phyloP scores from a whole-genome alignment of 1,140 invertebrate species.

The Leptinotarsa texana region DNA sequence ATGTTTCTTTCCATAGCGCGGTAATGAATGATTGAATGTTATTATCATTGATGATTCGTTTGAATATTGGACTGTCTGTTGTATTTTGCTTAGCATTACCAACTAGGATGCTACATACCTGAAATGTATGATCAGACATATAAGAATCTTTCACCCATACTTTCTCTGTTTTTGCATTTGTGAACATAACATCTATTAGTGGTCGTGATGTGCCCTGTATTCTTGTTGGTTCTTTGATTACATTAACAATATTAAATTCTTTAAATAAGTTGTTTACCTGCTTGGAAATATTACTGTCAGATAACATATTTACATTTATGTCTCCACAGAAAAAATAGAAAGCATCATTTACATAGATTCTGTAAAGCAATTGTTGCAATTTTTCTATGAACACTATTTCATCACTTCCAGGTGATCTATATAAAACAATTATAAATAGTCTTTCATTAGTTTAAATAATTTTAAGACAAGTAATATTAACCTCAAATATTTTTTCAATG shows the following conservation, averaged over 20 bases:
- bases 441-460: too few species aligned
- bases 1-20: not conserved
- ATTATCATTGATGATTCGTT: not conserved
- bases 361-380: not conserved
- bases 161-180: not conserved
- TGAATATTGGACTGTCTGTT: not conserved
- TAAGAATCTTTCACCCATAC: not conserved
- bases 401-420: slow-evolving; percentile 9
- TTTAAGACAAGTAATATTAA: too few species aligned
- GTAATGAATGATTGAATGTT: slow-evolving; percentile 6
- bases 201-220: not conserved
- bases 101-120: not conserved
- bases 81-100: not conserved
- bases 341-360: not conserved
- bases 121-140: slow-evolving; percentile 7
- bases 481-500: too few species aligned
- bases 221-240: too few species aligned
- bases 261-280: not conserved
- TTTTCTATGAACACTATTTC: slow-evolving; percentile 7
- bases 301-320: slow-evolving; percentile 6
- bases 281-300: slow-evolving; percentile 4
- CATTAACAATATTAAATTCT: not conserved
- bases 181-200: slow-evolving; percentile 4
- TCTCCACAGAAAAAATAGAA: slow-evolving; percentile 5
- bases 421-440: too few species aligned